Evolutionary conservation across 2,797 vertebrate species (phyloP).

Genomic region (Phoeniculus purpureus): DNA sequence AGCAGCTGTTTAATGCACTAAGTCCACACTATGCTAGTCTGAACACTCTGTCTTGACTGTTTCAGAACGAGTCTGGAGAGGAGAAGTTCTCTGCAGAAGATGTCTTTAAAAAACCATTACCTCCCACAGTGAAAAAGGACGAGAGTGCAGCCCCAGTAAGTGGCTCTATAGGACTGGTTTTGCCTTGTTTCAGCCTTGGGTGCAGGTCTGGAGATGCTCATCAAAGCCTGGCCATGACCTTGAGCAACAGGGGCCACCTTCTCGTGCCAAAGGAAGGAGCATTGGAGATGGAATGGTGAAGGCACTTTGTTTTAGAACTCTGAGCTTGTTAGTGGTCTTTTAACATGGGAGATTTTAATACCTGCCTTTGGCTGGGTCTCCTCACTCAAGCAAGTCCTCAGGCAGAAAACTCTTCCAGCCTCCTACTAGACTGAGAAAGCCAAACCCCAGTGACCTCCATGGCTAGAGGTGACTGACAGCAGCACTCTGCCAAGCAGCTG

Average conservation of each 20-base stretch:
- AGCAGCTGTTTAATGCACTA: not conserved
- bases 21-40: not conserved
- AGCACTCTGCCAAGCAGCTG: not conserved
- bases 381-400: not conserved
- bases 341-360: not conserved
- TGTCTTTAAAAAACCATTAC: constrained; percentile 95
- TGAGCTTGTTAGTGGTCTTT: not conserved
- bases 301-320: not conserved
- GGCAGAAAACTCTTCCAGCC: not conserved
- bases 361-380: not conserved
- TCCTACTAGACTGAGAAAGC: not conserved
- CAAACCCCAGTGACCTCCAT: not conserved
- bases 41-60: constrained; percentile 33
- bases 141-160: constrained; percentile 85
- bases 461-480: not conserved
- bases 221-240: not conserved
- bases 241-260: not conserved
- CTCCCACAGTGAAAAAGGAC: constrained; percentile 91
- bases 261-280: not conserved
- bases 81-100: constrained; percentile 82
- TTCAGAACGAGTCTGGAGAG: constrained; percentile 76
- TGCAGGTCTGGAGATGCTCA: not conserved
- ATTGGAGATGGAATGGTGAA: not conserved
- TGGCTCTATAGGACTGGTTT: not conserved
- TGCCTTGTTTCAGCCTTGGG: not conserved